Evolutionary conservation across 1,140 invertebrate species (phyloP).

Genomic region (Drosophila ambigua): DNA sequence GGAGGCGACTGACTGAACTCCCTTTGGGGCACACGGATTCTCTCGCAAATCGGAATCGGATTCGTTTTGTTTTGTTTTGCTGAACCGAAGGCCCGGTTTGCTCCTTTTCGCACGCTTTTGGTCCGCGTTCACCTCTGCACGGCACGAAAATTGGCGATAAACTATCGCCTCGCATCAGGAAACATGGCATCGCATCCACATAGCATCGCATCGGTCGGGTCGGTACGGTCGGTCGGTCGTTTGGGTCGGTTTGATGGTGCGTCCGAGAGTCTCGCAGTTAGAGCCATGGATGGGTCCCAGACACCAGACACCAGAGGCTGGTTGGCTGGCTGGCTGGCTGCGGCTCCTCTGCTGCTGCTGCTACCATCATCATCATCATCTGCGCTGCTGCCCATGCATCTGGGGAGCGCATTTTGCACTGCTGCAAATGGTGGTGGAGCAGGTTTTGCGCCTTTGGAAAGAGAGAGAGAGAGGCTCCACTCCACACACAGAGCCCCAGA

Average conservation of each 20-base stretch:
- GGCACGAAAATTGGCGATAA: slow-evolving; percentile 84
- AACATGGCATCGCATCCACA: slow-evolving; percentile 61
- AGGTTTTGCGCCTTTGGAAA: slow-evolving; percentile 54
- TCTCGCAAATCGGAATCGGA: too few species aligned
- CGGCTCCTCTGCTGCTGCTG: slow-evolving; percentile 30
- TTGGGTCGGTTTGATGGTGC: slow-evolving; percentile 41
- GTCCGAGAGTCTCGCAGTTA: slow-evolving; percentile 23
- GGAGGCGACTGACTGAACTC: too few species aligned
- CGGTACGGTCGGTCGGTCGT: slow-evolving; percentile 33
- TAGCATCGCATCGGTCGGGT: slow-evolving; percentile 62
- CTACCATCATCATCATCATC: slow-evolving; percentile 38
- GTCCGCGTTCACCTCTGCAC: slow-evolving; percentile 84
- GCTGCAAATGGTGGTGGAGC: slow-evolving; percentile 81
- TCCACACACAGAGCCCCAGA: slow-evolving; percentile 50
- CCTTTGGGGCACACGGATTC: too few species aligned
- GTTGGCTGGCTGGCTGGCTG: slow-evolving; percentile 32
- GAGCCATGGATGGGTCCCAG: background rate
- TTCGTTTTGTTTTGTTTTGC: too few species aligned
- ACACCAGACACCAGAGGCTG: slow-evolving; percentile 4
- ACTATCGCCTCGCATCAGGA: slow-evolving; percentile 84
- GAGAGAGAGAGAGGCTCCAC: slow-evolving; percentile 1
- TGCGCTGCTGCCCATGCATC: slow-evolving; percentile 36
- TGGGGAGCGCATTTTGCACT: slow-evolving; percentile 56
- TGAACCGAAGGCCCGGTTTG: background rate
- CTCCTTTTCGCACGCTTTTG: slow-evolving; percentile 74